Evolutionary conservation across 2,113 vertebrate species (phyloP), one percentile per base, ranked within the genome.

Genomic region (Felis chaus): DNA sequence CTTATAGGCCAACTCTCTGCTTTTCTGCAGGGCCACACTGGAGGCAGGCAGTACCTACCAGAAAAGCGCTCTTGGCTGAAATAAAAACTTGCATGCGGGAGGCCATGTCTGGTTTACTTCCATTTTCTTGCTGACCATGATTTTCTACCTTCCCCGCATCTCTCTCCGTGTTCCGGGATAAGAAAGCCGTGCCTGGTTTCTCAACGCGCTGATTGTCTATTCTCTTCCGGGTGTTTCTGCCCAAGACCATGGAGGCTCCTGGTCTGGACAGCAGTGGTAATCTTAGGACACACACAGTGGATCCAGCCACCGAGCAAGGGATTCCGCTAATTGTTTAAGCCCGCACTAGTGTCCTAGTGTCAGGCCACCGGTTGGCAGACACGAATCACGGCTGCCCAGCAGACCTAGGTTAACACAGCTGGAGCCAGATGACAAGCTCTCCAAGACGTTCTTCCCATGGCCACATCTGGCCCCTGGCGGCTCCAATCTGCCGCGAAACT

Each of bases 361-460:
- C 96, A 98, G 96, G 96, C 94, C 89, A 96, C 94, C 94, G 83
- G 55, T 96, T 97, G 95, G 94, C 96, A 97, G 96, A 39, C 73
- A 48, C 18, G 82, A 65, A 85, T 74, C 71, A 71, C 36, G 89
- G 89, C 95, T 83, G 89, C 94, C 94, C 89, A 88, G 96, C 96
- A 97, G 96, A 41, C 66, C 50, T 79, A 87, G 98, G 95, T 84
- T 94, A 97, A 85, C 89, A 96, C 94, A 95, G 96, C 96, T 98
- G 96, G 66, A 85, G 81, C 68, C 95, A 93, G 94, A 97, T 55
- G 91, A 95, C 83, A 92, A 76, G 41, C 55, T 97, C 76, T 65
- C 66, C 79, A 57, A 97, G 82, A 96, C 36, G 86, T 61, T 95
- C 97, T 96, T 88, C 86, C 87, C 25, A 0, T n/a, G 96, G 84